Evolutionary conservation across 1,140 invertebrate species (phyloP).

Genomic region (Lycorma delicatula): DNA sequence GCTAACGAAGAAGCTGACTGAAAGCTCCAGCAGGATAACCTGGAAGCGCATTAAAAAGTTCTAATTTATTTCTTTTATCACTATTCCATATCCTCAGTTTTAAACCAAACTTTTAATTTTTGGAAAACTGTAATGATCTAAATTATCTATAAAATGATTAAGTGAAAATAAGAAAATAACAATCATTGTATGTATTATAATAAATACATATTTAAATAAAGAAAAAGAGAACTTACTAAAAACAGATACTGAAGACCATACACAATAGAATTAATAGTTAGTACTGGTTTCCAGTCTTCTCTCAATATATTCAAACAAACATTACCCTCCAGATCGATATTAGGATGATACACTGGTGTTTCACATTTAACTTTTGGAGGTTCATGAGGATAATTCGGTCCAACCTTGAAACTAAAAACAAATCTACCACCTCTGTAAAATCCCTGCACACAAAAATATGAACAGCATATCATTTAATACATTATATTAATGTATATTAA

Average conservation of each 20-base stretch:
- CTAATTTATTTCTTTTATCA: too few species aligned
- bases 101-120: too few species aligned
- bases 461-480: neutral
- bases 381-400: conserved; percentile 93
- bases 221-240: conserved; percentile 54
- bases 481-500: neutral
- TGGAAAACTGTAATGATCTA: too few species aligned
- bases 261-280: conserved; percentile 96
- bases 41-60: too few species aligned
- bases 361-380: conserved; percentile 93
- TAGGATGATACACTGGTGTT: conserved; percentile 90
- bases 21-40: too few species aligned
- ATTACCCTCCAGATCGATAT: conserved; percentile 92
- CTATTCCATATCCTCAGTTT: too few species aligned
- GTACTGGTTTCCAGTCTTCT: conserved; percentile 98
- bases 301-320: conserved; percentile 90
- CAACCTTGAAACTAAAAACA: conserved; percentile 95
- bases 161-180: too few species aligned
- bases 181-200: too few species aligned
- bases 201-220: too few species aligned
- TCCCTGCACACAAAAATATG: conserved; percentile 48
- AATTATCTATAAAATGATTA: too few species aligned
- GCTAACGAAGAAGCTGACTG: too few species aligned
- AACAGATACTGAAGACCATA: conserved; percentile 98
- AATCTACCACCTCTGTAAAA: conserved; percentile 92